Evolutionary conservation across 2,113 vertebrate species (phyloP).

Genomic region (human (Homo sapiens)): GRCh38 chr6:82822501-82823000

Average conservation of each 20-base stretch:
- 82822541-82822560: no score
- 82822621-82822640: no score
- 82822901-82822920: conserved; percentile 32
- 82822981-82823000: neutral
- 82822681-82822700: neutral
- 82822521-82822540: no score
- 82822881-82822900: conserved; percentile 44
- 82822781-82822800: neutral
- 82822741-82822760: neutral
- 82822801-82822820: conserved; percentile 27
- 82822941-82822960: neutral
- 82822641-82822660: neutral
- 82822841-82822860: conserved; percentile 8
- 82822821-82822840: conserved; percentile 5
- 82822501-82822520: no score
- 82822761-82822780: neutral
- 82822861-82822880: neutral
- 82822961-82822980: conserved; percentile 29
- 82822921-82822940: neutral
- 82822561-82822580: no score
- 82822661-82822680: conserved; percentile 10
- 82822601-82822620: no score
- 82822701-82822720: neutral
- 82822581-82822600: no score
- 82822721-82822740: neutral